Base-by-base conservation (phyloP, 2,797 vertebrate genomes). In the Masticophis lateralis region DNA sequence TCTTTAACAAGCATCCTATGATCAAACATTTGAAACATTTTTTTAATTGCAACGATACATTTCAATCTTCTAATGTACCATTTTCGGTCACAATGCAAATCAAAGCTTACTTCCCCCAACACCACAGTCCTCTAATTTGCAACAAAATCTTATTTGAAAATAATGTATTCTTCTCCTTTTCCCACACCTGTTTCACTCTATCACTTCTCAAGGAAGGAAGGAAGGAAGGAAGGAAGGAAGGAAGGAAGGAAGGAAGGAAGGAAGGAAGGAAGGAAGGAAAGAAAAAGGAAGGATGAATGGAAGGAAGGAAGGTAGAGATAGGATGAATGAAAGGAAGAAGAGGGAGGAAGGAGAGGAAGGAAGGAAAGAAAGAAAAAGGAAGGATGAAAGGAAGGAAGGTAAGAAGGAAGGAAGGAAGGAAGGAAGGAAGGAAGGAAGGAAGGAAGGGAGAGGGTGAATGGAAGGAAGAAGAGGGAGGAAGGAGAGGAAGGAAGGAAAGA, bases 1-100 rank as follows among this genome's bases (percentile, higher is more conserved):
- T 57, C 88, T 89, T 95, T 92, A 96, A 93, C 87, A 20, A 22
- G 83, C 12, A 89, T 86, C 87, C 69, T 79, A 94, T 95, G 95
- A 95, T 93, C 94, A 94, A 92, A 90, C 37, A 89, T 92, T 95
- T 95, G 93, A 96, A 96, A 95, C 56, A 90, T 94, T 93, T 94
- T 66, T 92, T 96, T 93, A 60, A 94, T 93, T 90, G 94, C 91
- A 95, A 92, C 10, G 61, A 91, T 92, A 95, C 93, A 93, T 94
- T 95, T 95, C 94, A 90, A 47, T 22, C 0, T 92, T 4, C 9
- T 11, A 27, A 86, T 83, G 92, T 89, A 13, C 8, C n/a, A 89
- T 92, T 91, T 92, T 93, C 1, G 55, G 94, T 43, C 86, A 61
- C 28, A 87, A 91, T 94, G 61, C 60, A 96, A 96, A 96, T 95